These are phyloP conservation scores for Notamacropus eugenii DNA, from an alignment of 2,797 vertebrate genomes.

Conservation along the genomic window DNA sequence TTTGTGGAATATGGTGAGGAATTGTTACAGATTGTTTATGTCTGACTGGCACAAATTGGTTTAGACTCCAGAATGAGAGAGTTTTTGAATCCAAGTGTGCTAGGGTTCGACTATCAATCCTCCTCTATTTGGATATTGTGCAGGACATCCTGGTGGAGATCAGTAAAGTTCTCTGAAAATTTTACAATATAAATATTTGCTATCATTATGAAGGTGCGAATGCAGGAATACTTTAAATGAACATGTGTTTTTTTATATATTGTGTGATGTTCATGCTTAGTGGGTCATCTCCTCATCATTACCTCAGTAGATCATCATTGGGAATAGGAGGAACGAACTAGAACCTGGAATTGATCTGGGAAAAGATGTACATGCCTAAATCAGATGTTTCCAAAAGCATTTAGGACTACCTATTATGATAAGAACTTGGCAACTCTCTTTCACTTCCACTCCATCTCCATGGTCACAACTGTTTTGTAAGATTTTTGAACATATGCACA, in stretches of 20 bases:
- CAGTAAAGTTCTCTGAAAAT: not conserved
- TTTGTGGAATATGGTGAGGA: not conserved
- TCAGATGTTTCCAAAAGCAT: not conserved
- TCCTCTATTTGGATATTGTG: not conserved
- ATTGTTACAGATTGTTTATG: not conserved
- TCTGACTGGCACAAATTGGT: not conserved
- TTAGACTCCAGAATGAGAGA: not conserved
- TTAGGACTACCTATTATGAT: not conserved
- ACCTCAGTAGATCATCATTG: not conserved
- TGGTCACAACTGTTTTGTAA: not conserved
- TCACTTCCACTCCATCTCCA: not conserved
- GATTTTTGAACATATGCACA: not conserved
- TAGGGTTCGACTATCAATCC: not conserved
- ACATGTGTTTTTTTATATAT: not conserved
- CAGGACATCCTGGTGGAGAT: not conserved
- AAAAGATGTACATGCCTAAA: not conserved
- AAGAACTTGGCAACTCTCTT: not conserved
- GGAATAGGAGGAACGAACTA: not conserved
- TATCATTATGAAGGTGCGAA: not conserved
- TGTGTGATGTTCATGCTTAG: not conserved
- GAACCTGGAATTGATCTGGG: not conserved
- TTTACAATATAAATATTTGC: not conserved
- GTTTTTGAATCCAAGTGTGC: not conserved
- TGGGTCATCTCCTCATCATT: not conserved
- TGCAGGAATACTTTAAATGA: not conserved